These are phyloP conservation scores for Pedionomus torquatus DNA, from an alignment of 2,113 vertebrate genomes.

Conservation along the genomic window DNA sequence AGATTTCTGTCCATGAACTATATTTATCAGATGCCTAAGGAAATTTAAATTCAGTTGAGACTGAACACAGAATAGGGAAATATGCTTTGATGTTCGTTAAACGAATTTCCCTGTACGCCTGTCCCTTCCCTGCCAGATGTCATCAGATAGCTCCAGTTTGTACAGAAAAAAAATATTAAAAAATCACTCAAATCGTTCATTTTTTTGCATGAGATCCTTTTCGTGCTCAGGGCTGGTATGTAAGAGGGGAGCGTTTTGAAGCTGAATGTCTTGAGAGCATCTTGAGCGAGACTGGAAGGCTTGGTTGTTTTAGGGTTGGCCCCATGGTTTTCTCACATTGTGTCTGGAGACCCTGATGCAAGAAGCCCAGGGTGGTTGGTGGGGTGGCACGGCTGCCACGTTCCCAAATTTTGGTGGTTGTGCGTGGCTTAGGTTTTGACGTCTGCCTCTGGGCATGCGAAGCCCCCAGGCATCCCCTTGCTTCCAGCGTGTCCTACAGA, in stretches of 20 bases:
- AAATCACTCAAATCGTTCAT: background rate
- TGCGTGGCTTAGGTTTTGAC: rapidly evolving
- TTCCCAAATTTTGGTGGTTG: background rate
- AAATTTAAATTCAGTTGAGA: background rate
- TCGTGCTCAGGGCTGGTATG: rapidly evolving
- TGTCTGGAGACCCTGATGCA: background rate
- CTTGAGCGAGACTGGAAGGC: background rate
- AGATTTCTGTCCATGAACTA: background rate
- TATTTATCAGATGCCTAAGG: background rate
- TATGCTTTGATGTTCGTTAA: background rate
- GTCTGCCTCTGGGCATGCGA: background rate
- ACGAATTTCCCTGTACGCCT: background rate
- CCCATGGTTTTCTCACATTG: background rate
- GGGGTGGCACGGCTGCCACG: background rate
- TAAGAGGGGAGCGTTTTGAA: background rate
- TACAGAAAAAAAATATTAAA: background rate
- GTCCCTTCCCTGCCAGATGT: background rate
- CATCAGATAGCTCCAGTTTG: background rate
- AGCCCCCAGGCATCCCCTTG: background rate
- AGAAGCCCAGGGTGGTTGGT: background rate
- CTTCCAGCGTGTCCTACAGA: background rate
- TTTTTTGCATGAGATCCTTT: background rate
- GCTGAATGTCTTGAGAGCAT: background rate
- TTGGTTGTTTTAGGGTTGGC: background rate
- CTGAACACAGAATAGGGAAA: background rate